phyloP scores from a whole-genome alignment of 2,888 invertebrate species.

The Reticulitermes lucifugus region DNA sequence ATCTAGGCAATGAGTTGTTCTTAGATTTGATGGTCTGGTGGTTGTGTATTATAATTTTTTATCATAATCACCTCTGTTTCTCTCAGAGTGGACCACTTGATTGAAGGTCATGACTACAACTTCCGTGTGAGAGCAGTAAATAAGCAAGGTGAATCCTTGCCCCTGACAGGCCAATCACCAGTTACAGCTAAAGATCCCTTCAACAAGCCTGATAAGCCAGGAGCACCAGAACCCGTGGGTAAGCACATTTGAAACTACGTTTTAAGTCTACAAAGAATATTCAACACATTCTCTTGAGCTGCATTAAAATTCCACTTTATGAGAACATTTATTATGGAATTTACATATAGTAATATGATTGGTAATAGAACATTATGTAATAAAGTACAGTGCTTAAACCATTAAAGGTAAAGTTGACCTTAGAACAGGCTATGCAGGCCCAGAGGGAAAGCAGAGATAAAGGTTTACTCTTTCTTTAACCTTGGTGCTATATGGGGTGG shows the following conservation, averaged over 20 bases:
- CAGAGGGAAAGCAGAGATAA: no score
- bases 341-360: no score
- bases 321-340: no score
- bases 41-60: background rate
- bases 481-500: no score
- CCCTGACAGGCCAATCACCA: constrained; percentile 82
- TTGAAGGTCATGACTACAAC: constrained; percentile 95
- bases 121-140: constrained; percentile 95
- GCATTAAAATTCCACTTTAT: no score
- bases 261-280: background rate
- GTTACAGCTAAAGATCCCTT: constrained; percentile 96
- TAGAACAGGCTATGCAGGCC: no score
- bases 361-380: no score
- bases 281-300: background rate
- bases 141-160: constrained; percentile 91
- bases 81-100: constrained; percentile 84
- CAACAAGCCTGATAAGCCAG: constrained; percentile 91
- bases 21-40: background rate
- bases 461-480: no score
- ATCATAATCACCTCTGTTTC: background rate
- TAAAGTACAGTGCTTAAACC: no score
- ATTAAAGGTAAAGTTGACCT: no score
- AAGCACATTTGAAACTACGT: constrained; percentile 22
- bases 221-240: constrained; percentile 84
- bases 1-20: no score